Evolutionary conservation across 2,113 vertebrate species (phyloP).

Genomic region (Tricholaema leucomelas): DNA sequence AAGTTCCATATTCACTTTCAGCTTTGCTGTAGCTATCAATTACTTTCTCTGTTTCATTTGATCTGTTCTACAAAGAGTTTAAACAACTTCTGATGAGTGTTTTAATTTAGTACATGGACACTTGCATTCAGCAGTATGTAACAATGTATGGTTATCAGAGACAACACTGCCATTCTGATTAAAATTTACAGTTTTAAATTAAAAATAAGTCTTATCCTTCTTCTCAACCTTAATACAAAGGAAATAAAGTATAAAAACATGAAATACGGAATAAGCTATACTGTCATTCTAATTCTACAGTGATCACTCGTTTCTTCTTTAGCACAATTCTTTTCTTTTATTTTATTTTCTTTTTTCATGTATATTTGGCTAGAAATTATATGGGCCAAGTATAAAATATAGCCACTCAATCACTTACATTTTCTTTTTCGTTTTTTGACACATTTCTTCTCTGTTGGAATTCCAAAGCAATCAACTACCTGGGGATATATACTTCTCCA

Average conservation of each 20-base stretch:
- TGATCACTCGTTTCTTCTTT: neutral
- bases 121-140: neutral
- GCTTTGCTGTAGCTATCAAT: neutral
- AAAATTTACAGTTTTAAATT: slow-evolving; percentile 54
- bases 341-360: neutral
- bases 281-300: slow-evolving; percentile 17
- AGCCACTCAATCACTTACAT: slow-evolving; percentile 55
- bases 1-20: neutral
- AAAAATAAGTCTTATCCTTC: slow-evolving; percentile 26
- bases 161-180: neutral
- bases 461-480: slow-evolving; percentile 75
- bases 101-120: slow-evolving; percentile 33
- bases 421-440: slow-evolving; percentile 65
- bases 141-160: neutral
- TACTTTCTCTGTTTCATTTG: neutral
- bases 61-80: slow-evolving; percentile 37
- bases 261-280: slow-evolving; percentile 9
- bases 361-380: slow-evolving; percentile 61
- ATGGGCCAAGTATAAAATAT: slow-evolving; percentile 32
- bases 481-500: slow-evolving; percentile 69
- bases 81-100: slow-evolving; percentile 18
- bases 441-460: slow-evolving; percentile 71
- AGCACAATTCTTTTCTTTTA: neutral
- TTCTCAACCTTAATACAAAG: neutral
- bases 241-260: slow-evolving; percentile 37